Base-by-base conservation (phyloP, 2,113 vertebrate genomes). In the Buteo buteo region DNA sequence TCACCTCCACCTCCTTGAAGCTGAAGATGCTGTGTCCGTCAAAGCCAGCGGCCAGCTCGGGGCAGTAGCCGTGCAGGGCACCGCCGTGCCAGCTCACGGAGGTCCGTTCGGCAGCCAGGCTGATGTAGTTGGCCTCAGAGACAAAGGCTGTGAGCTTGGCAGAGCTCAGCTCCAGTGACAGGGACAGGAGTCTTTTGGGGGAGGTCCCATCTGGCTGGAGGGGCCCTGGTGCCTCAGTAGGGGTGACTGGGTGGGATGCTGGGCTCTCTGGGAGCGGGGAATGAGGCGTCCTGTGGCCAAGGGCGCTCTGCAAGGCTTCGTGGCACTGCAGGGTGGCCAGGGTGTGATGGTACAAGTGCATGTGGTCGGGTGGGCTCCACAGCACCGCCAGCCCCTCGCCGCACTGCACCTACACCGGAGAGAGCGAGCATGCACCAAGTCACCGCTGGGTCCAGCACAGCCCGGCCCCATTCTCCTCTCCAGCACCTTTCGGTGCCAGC, bases 311-410 rank as follows among this genome's bases (percentile, higher is more conserved):
- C 94, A 98, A 94, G 57, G 98, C 95, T 62, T 94, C 91, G 40
- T 97, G 98, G 96, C 98, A 99, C 69, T 97, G 97, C 80, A 97
- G 81, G 57, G 98, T 99, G 90, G 99, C 98, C 70, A 98, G 95
- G 61, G 97, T 74, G 93, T 99, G 99, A 69, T 99, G 99, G 95
- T 99, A 99, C 36, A 99, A 92, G 90, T 99, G 98, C 99, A 99
- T 99, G 98, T 99, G 99, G 96, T 99, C 98, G 3, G 98, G 97
- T 1, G 99, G 99, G 9, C 98, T 99, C 99, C 99, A 99, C 13
- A 98, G 98, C 13, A 99, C 90, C 0, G 94, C 95, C 84, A 99
- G 97, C 52, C 98, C 98, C n/a, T 99, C 97, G 2, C 99, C 98
- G 11, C 98, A 99, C 66, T 98, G 98, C 93, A 99, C 95, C 99